Evolutionary conservation across 2,113 vertebrate species (phyloP), one percentile per base, ranked within the genome.

Genomic region (Pygoscelis antarcticus): DNA sequence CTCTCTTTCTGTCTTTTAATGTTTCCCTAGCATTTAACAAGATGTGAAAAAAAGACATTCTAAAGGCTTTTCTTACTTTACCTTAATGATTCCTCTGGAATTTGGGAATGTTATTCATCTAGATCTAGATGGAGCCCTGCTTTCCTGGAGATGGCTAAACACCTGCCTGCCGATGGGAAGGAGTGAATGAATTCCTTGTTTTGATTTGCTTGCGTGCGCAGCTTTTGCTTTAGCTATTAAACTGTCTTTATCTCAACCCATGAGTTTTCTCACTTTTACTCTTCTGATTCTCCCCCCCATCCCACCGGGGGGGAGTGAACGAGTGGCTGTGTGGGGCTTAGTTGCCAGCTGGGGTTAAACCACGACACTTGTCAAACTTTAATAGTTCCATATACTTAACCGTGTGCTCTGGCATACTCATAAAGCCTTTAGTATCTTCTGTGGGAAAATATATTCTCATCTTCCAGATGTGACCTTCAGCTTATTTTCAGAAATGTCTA

Each of bases 341-440:
- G 42, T 42, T 42, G 42, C 42, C 14, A 6, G 3, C 42, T 42
- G 42, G 42, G 42, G 42, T 42, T 42, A 42, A 42, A 42, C 14
- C 42, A 42, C 42, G 6, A 42, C 42, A 42, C 14, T 93, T 98
- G 93, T 97, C 96, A 95, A 89, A 86, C 49, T 64, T 36, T 91
- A 96, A 96, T 95, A 58, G 58, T 90, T 95, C 62, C 68, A 89
- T 75, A 95, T 82, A 88, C 90, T 97, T 98, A 97, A 97, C 65
- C 85, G 74, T 95, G 78, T 94, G 82, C 68, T 97, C 62, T 77
- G 87, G 90, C 77, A 91, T 94, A 97, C 96, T 93, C 91, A 93
- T 94, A 97, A 97, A 93, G 60, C 58, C 87, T 95, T 95, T 95
- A 96, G 79, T 96, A 90, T 88, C 61, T 94, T 97, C 95, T 89